These are phyloP conservation scores for Drosophila kuntzei DNA, from an alignment of 2,888 invertebrate genomes.

Conservation along the genomic window DNA sequence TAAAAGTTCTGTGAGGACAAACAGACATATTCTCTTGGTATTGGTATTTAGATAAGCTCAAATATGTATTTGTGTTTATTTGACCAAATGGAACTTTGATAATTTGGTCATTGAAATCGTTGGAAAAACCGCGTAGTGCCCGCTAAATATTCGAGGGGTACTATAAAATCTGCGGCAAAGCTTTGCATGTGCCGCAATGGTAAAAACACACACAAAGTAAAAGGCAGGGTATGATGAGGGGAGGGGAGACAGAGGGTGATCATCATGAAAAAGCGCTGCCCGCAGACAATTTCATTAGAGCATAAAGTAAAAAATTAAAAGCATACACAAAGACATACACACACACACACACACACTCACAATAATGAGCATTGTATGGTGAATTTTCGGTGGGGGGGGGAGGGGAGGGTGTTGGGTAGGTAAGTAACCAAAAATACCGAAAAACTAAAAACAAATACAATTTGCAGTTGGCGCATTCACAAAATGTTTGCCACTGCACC, in stretches of 20 bases:
- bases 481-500: conserved; percentile 76
- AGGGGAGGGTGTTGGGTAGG: conserved; percentile 9
- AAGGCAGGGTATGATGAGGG: neutral
- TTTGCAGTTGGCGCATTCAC: conserved; percentile 66
- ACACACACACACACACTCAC: conserved; percentile 12
- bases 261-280: conserved; percentile 49
- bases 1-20: neutral
- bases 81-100: conserved; percentile 30
- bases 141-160: conserved; percentile 38
- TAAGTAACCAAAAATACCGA: conserved; percentile 52
- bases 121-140: conserved; percentile 20
- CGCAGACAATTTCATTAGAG: conserved; percentile 81
- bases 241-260: neutral
- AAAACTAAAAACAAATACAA: conserved; percentile 65
- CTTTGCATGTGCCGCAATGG: conserved; percentile 58
- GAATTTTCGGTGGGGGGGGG: neutral
- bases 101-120: conserved; percentile 22
- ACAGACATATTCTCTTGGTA: neutral
- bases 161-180: conserved; percentile 66
- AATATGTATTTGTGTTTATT: conserved; percentile 7
- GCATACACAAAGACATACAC: conserved; percentile 37
- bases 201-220: conserved; percentile 39
- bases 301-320: conserved; percentile 59
- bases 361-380: conserved; percentile 47
- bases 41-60: conserved; percentile 1